Evolutionary conservation across 2,113 vertebrate genomes (phyloP).

Genomic region (Vidua chalybeata): DNA sequence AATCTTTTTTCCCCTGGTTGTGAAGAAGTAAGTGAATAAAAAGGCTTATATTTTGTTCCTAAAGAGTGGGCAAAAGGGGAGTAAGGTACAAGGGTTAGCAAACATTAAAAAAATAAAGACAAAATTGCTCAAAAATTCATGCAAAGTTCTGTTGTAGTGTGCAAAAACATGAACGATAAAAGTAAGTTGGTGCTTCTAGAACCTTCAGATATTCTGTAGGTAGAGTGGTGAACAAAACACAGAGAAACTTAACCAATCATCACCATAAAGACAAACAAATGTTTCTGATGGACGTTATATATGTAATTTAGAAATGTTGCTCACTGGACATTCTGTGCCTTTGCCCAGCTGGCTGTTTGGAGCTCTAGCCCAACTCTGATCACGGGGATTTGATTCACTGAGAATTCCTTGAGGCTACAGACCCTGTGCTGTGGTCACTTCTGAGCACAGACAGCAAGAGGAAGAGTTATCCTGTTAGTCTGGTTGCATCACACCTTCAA

Average conservation of each 20-base stretch:
- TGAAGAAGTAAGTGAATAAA: slow-evolving; percentile 37
- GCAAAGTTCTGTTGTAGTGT: slow-evolving; percentile 39
- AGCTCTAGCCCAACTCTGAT: not conserved
- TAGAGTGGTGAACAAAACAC: not conserved
- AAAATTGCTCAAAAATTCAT: slow-evolving; percentile 54
- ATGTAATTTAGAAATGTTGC: not conserved
- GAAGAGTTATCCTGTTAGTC: not conserved
- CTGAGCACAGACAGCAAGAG: not conserved
- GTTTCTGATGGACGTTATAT: not conserved
- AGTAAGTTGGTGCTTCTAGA: slow-evolving; percentile 50
- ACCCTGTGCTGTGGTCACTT: not conserved
- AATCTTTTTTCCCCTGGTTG: slow-evolving; percentile 21
- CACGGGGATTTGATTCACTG: not conserved
- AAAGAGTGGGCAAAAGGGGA: not conserved
- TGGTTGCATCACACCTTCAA: not conserved
- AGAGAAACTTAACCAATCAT: not conserved
- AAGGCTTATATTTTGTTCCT: slow-evolving; percentile 48
- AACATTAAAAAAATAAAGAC: slow-evolving; percentile 44
- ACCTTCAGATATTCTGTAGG: not conserved
- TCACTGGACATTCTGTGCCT: not conserved
- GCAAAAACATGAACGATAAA: slow-evolving; percentile 49
- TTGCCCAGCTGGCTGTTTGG: not conserved
- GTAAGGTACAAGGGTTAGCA: not conserved
- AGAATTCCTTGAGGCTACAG: not conserved
- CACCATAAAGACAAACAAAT: not conserved